A percentile compares a stretch with the other conserved stretches of the same genome.
phyloP scores from a whole-genome alignment of 1,140 invertebrate species.

The Macrobrachium nipponense region DNA sequence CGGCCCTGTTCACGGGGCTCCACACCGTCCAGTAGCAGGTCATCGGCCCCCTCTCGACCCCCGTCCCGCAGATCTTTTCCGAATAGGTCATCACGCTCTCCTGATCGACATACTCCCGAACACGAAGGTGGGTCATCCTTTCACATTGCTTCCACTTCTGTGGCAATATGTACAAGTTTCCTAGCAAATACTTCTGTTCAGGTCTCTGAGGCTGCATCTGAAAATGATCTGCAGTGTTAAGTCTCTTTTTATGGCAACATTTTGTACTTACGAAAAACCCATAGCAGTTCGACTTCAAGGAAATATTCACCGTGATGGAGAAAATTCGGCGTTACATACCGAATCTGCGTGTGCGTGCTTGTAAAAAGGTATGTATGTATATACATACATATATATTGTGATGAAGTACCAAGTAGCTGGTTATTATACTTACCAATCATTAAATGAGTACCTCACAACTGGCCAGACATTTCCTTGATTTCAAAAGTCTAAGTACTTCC shows the following conservation, averaged over 20 bases:
- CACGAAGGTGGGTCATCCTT: slow-evolving; percentile 7
- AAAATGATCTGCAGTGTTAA: not conserved
- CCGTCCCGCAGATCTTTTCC: not conserved
- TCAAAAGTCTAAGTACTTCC: no score
- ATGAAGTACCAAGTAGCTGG: no score
- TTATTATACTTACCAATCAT: no score
- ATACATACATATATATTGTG: slow-evolving; percentile 31
- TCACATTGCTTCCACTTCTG: no score
- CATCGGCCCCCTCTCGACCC: not conserved
- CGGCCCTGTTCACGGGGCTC: slow-evolving; percentile 27
- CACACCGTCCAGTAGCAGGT: slow-evolving; percentile 34
- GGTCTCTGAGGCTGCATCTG: no score
- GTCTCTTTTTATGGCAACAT: not conserved
- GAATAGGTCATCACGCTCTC: slow-evolving; percentile 11
- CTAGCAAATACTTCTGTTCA: no score
- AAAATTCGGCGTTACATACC: no score
- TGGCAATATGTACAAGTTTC: no score
- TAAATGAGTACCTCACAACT: no score
- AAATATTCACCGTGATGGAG: no score
- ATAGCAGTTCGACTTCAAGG: not conserved
- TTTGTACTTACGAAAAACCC: not conserved
- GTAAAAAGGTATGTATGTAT: not conserved
- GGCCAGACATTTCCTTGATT: no score
- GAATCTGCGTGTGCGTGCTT: not conserved
- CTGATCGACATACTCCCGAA: slow-evolving; percentile 27